phyloP scores from a whole-genome alignment of 2,797 vertebrate species.

The Alfaro cultratus region DNA sequence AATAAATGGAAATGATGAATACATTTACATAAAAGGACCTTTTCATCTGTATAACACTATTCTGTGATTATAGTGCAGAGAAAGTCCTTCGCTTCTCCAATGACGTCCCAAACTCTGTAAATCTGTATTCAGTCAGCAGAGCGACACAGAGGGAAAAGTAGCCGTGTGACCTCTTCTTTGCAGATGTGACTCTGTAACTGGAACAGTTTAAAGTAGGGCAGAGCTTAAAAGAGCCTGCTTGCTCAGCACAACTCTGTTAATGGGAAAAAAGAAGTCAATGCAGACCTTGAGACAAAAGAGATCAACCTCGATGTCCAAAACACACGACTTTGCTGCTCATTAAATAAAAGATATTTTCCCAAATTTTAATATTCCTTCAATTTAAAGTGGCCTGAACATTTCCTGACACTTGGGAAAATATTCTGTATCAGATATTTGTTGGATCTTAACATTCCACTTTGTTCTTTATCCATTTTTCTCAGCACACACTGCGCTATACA shows the following conservation, averaged over 20 bases:
- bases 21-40: neutral
- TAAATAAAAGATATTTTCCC: neutral
- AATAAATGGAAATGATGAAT: neutral
- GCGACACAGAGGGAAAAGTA: neutral
- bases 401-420: neutral
- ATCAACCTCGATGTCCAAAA: neutral
- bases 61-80: neutral
- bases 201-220: slow-evolving; percentile 42
- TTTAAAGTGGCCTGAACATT: neutral
- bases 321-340: neutral
- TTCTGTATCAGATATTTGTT: neutral
- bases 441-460: neutral
- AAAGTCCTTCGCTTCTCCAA: neutral
- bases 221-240: slow-evolving; percentile 15
- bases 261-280: slow-evolving; percentile 14
- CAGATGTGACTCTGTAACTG: slow-evolving; percentile 29
- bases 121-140: slow-evolving; percentile 6
- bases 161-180: slow-evolving; percentile 26
- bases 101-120: neutral
- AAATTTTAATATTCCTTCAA: neutral
- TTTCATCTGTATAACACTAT: neutral
- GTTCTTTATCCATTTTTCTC: neutral
- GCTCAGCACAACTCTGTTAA: slow-evolving; percentile 26
- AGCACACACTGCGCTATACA: neutral
- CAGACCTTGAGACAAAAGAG: slow-evolving; percentile 14